Base-by-base conservation (phyloP, 2,888 invertebrate genomes). In the Scaptomyza caliginosa region DNA sequence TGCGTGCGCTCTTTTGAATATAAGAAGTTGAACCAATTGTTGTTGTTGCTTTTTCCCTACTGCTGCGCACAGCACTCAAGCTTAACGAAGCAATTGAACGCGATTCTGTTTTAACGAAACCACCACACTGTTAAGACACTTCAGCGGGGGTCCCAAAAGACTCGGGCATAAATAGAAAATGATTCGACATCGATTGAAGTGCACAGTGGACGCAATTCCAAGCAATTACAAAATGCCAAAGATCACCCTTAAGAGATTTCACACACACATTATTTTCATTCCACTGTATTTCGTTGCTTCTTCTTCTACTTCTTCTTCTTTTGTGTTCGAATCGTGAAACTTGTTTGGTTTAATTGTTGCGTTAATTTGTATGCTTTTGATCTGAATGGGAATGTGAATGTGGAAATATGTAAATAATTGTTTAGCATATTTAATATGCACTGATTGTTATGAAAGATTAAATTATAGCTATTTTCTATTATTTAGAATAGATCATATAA, bases 61-160 rank as follows among this genome's bases (percentile, higher is more conserved):
- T 52, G 17, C 11, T n/a, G n/a, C 21, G 24, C n/a, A 5, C 3
- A 8, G 11, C 43, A 46, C 57, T 24, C 21, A 28, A 43, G 24
- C 42, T 45, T 17, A 68, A 68, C 42, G 36, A 50, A 32, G 32
- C 13, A 30, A n/a, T n/a, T 30, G n/a, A n/a, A 65, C 30, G 43
- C 49, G n/a, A 28, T 45, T 26, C 19, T 28, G n/a, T 19, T 54
- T 42, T 45, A 54, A 42, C 67, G 19, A 60, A 34, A 52, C 67
- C 70, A 51, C 72, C 59, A 54, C 71, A 70, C 55, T 65, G 78
- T 58, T 58, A 55, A 4, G 7, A 55, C 50, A 54, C 80, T 68
- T 68, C 77, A 72, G 83, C 68, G 77, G 83, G 83, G 80, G 83
- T 78, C 82, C 51, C 57, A 30, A 19, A 21, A 30, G 48, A 28